Base-by-base conservation (phyloP, 2,888 invertebrate genomes). In the Trichopoda pennipes region DNA sequence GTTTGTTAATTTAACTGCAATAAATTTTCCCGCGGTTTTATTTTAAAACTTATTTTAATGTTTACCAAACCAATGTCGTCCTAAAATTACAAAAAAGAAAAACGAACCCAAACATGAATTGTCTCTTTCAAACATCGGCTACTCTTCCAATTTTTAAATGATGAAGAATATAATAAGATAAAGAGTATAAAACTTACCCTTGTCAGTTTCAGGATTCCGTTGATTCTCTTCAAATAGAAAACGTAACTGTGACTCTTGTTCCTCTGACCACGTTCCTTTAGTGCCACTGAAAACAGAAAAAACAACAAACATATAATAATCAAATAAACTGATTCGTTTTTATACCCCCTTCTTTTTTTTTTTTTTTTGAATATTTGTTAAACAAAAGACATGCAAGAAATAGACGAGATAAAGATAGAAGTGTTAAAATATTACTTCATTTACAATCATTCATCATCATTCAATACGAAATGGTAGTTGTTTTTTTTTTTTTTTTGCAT, bases 201-300 rank as follows among this genome's bases (percentile, higher is more conserved):
- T 93, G 86, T 94, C 93, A 81, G 94, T 94, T 88, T 94, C 93
- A 55, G 94, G 94, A 89, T 93, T 94, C 55, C 92, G 92, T 91
- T 94, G 94, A 90, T 96, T 96, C 91, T 98, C 97, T 92, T 96
- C 95, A 90, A 95, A 97, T 70, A 98, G 93, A 81, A 94, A 93
- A 63, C 94, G 93, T 53, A 98, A 91, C 92, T 98, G 98, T 84
- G 95, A 94, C 90, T 98, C 97, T 89, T 98, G 95, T 86, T 95
- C 95, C 88, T 97, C 97, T 19, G 94, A 93, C 98, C 98, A 98
- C 32, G 92, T 90, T 78, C 92, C 92, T 88, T 93, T 93, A 61
- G 89, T 88, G 74, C 89, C 89, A 35, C 89, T 90, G 78, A 42
- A 84, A 81, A 44, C 0, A 44, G 4, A 83, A 61, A 85, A 21